Conservation (phyloP, 2,888 invertebrate genomes). For the Troglohyphantes excavatus region DNA sequence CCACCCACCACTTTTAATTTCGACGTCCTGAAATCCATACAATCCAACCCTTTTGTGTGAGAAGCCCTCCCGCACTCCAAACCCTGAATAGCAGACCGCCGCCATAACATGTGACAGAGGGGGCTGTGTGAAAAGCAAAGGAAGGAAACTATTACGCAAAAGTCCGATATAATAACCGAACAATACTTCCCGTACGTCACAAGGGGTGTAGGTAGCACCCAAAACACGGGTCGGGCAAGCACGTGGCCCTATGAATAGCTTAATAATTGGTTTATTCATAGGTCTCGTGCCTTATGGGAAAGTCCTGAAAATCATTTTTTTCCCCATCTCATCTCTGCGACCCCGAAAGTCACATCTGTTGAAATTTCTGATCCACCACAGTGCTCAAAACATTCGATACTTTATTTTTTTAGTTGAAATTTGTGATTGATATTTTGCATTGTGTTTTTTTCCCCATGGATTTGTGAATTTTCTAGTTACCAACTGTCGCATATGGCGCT, state of each 20-base stretch:
- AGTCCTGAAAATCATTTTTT: background rate
- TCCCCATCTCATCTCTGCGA: background rate
- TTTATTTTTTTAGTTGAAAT: background rate
- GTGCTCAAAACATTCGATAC: conserved; percentile 1
- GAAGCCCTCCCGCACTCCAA: too few relatives aligned
- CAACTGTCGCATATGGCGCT: too few relatives aligned
- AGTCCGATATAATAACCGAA: conserved; percentile 41
- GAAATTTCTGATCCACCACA: conserved; percentile 24
- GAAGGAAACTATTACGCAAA: conserved; percentile 61
- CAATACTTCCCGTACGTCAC: conserved; percentile 12
- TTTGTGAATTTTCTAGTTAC: too few relatives aligned
- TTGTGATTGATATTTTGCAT: background rate
- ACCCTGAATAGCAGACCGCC: background rate
- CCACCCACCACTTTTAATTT: too few relatives aligned
- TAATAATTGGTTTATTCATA: conserved; percentile 75
- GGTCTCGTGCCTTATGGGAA: conserved; percentile 51
- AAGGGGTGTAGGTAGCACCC: background rate
- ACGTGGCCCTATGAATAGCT: conserved; percentile 73
- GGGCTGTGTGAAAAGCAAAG: background rate
- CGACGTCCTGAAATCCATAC: too few relatives aligned
- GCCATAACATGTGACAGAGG: background rate
- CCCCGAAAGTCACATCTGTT: conserved; percentile 63
- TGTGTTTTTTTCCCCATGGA: too few relatives aligned
- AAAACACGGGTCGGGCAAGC: conserved; percentile 49
- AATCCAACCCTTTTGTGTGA: too few relatives aligned